Evolutionary conservation across 2,113 vertebrate genomes (phyloP).

Genomic region (Actenoides hombroni): DNA sequence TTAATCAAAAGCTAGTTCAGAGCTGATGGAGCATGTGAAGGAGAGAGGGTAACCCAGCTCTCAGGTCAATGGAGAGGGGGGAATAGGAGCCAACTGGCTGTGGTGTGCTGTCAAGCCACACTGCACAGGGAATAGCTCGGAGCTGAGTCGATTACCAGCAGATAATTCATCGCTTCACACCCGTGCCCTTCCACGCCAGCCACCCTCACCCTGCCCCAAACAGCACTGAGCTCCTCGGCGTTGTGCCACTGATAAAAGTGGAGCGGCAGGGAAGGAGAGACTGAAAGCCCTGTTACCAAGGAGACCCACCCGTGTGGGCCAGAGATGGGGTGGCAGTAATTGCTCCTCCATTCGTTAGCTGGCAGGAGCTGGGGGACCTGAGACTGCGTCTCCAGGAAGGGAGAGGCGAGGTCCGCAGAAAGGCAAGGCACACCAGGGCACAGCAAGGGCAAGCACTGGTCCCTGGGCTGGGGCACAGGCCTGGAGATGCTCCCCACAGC

Average conservation of each 20-base stretch:
- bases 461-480: not conserved
- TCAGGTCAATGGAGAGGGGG: not conserved
- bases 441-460: no score
- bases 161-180: constrained; percentile 11
- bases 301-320: constrained; percentile 51
- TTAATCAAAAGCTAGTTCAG: not conserved
- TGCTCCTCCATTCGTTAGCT: constrained; percentile 9
- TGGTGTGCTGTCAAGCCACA: not conserved
- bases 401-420: not conserved
- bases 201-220: constrained; percentile 1
- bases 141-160: not conserved
- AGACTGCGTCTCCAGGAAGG: not conserved
- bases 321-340: constrained; percentile 69
- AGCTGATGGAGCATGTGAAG: not conserved
- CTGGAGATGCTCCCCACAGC: not conserved
- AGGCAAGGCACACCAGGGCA: not conserved
- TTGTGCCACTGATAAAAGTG: not conserved
- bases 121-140: not conserved
- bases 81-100: not conserved
- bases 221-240: not conserved
- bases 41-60: not conserved
- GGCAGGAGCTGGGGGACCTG: not conserved
- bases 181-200: not conserved
- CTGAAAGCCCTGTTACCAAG: constrained; percentile 55
- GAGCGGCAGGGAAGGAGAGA: not conserved